phyloP scores from a whole-genome alignment of 2,888 invertebrate species.

The Eristalinus sepulchralis region DNA sequence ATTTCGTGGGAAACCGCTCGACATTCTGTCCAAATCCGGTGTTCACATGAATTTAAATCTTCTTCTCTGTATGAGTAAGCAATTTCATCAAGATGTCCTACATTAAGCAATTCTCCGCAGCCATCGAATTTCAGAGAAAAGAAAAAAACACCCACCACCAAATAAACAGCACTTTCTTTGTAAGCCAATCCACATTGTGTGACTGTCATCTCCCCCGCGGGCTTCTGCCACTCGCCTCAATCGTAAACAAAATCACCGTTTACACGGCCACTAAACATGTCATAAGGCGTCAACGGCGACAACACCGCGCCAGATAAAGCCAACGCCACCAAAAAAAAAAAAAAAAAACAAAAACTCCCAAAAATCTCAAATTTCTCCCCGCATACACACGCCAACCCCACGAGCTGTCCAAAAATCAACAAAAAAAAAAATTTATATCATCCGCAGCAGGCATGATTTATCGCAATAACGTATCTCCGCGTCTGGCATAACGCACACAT shows the following conservation, averaged over 20 bases:
- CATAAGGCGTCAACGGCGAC: conserved; percentile 59
- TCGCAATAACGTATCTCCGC: conserved; percentile 51
- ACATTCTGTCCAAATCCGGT: no score
- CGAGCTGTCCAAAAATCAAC: conserved; percentile 11
- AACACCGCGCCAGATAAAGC: background rate
- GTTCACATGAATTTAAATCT: no score
- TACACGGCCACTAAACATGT: conserved; percentile 52
- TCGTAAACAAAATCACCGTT: conserved; percentile 10
- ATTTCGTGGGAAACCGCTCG: no score
- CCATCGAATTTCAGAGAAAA: no score
- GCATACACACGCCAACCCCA: background rate
- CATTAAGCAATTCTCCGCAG: no score
- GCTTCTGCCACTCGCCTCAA: background rate
- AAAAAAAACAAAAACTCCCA: conserved; percentile 18
- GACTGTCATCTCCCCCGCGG: background rate
- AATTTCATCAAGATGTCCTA: no score
- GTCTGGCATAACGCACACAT: conserved; percentile 9
- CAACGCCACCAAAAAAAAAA: no score
- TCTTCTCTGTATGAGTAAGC: no score
- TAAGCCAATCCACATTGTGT: background rate
- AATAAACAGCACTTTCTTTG: background rate
- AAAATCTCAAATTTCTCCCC: conserved; percentile 61
- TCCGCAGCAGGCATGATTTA: conserved; percentile 56
- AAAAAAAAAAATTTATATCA: conserved; percentile 45
- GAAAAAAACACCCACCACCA: no score